Conservation (phyloP, 2,888 invertebrate genomes). For the Gasteruption jaculator region DNA sequence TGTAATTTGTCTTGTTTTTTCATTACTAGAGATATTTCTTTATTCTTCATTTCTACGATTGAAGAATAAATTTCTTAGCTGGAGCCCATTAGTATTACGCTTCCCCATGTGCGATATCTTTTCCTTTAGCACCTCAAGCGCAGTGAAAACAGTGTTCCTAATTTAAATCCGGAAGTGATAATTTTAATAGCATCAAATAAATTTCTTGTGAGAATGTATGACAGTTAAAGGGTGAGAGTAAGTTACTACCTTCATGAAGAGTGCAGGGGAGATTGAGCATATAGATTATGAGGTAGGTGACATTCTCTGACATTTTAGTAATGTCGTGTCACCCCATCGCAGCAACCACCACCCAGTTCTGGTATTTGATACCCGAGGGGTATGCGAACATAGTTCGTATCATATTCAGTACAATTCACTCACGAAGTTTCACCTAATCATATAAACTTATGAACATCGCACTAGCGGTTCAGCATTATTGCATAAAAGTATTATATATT, state of each 20-base stretch:
- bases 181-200: conserved; percentile 39
- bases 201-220: conserved; percentile 36
- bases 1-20: no score
- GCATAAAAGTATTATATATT: no score
- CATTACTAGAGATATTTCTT: no score
- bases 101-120: no score
- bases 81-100: no score
- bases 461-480: no score
- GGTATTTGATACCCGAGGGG: conserved; percentile 44
- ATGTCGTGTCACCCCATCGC: conserved; percentile 40
- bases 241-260: no score
- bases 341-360: conserved; percentile 25
- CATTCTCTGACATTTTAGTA: conserved; percentile 50
- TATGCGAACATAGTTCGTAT: conserved; percentile 37
- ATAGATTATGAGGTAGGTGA: conserved; percentile 41
- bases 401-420: conserved; percentile 30
- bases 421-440: conserved; percentile 30
- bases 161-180: conserved; percentile 39
- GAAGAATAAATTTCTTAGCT: no score
- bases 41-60: no score
- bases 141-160: no score
- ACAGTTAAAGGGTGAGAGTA: conserved; percentile 9
- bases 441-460: no score
- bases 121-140: no score
- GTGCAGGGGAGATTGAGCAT: conserved; percentile 24